Evolutionary conservation across 2,113 vertebrate species (phyloP), one percentile per base, ranked within the genome.

Genomic region (Suncus etruscus): DNA sequence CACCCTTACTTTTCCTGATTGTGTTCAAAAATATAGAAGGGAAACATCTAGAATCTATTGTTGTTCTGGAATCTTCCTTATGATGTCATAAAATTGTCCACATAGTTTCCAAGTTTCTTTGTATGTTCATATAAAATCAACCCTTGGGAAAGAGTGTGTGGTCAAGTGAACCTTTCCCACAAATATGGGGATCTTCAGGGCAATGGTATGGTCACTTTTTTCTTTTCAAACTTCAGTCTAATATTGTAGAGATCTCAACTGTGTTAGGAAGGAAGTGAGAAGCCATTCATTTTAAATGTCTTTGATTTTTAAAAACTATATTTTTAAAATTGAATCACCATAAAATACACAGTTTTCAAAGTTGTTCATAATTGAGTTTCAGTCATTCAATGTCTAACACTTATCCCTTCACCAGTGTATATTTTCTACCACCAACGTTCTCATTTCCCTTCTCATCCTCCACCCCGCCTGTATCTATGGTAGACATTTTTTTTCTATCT

Each of bases 1-100:
- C 51, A 80, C 63, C 85, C 45, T 58, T 47, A 54, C 31, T 54
- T 39, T 95, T 90, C 68, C 65, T 24, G 75, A 83, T 89, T 93
- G 73, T 82, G 63, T 45, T 92, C 70, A 87, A 88, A 91, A 83
- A 63, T 76, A 94, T 61, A 63, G 83, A 70, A 9, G 45, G 61
- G 70, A 83, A 93, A 69, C 90, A 83, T 47, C 82, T 87, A 32
- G 80, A 86, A 91, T 92, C 45, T 86, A 25, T 80, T 69, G 66
- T 73, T 74, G 73, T 32, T 79, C 65, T 78, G 48, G 72, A 73
- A 6, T 12, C 63, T 50, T 50, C 25, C 22, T 87, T 66, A 32
- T 12, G 75, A 87, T 86, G 61, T 65, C 86, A 61, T 86, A 58
- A 89, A 80, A 76, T 27, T 83, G 45, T 8, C 32, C 73, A 32